phyloP scores from a whole-genome alignment of 2,888 invertebrate species.

The Volucella bombylans region DNA sequence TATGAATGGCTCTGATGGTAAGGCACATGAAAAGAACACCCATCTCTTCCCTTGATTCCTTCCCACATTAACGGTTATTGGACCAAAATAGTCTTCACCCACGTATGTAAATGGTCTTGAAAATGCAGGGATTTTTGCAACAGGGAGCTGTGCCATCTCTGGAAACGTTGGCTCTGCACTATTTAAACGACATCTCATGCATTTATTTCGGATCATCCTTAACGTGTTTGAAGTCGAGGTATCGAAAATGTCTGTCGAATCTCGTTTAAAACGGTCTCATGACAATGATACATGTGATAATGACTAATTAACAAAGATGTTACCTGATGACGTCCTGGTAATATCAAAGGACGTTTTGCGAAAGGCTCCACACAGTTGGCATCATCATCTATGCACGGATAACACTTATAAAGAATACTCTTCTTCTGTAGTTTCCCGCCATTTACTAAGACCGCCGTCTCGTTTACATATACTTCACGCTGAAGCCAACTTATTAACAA shows the following conservation, averaged over 20 bases:
- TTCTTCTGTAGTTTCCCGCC: background rate
- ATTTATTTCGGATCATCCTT: constrained; percentile 41
- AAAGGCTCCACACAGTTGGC: background rate
- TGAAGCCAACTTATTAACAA: background rate
- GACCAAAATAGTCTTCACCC: too few relatives aligned
- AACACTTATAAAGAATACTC: constrained; percentile 26
- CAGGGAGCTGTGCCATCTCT: constrained; percentile 46
- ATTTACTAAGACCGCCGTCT: background rate
- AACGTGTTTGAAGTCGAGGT: constrained; percentile 26
- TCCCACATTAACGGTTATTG: too few relatives aligned
- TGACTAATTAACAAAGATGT: constrained; percentile 27
- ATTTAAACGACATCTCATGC: constrained; percentile 34
- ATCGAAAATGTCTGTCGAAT: constrained; percentile 30
- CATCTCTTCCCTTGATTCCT: too few relatives aligned
- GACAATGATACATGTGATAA: constrained; percentile 46
- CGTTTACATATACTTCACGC: background rate
- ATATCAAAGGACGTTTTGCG: background rate
- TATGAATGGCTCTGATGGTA: too few relatives aligned
- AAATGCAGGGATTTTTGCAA: constrained; percentile 43
- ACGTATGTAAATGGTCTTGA: background rate
- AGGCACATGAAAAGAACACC: too few relatives aligned
- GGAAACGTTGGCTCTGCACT: constrained; percentile 33
- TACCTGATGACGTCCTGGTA: constrained; percentile 34
- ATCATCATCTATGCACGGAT: constrained; percentile 25
- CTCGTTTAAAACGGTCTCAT: constrained; percentile 59